Base-by-base conservation (phyloP, 2,113 vertebrate species). In the Rhinolophus ferrumequinum region DNA sequence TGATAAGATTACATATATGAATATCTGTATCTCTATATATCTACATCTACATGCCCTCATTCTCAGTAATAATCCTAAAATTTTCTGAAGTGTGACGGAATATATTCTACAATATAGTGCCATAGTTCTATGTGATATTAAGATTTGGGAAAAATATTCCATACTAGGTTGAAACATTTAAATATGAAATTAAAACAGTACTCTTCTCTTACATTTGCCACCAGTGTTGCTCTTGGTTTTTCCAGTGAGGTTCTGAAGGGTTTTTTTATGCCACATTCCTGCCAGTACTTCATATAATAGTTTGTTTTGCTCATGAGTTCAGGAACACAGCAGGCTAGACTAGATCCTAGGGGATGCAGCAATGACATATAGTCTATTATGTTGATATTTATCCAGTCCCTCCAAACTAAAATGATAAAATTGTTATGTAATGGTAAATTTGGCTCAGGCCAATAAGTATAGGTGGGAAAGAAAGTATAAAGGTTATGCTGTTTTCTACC, bases 81-180 rank as follows among this genome's bases (percentile, higher is more conserved):
- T 14, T 81, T 64, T 94, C 44, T 38, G 14, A 90, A 93, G 38
- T 58, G 19, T 76, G 52, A 84, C 52, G 75, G 38, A 80, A 66
- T 91, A n/a, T 60, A 66, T 66, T 93, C 30, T 70, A 70, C 18
- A 92, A 26, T 28, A 11, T n/a, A 44, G 41, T 69, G 52, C 11
- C 38, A 77, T 47, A 16, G 10, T 13, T 82, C 54, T 88, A 33
- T 76, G 60, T 81, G 38, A 85, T n/a, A 52, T 64, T 88, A 66
- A 69, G 33, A 92, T 69, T 82, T 92, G 79, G 47, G 54, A 67
- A 75, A 83, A 89, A 30, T 67, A 58, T 70, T 88, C 26, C 72
- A 38, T 58, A 72, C 35, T 82, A 95, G 6, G 8, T 6, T 30
- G 28, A 95, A 80, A 64, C 10, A 81, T 30, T 85, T 81, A 85